These are phyloP conservation scores for Microplitis demolitor DNA, from an alignment of 1,140 invertebrate species.

Conservation along the genomic window DNA sequence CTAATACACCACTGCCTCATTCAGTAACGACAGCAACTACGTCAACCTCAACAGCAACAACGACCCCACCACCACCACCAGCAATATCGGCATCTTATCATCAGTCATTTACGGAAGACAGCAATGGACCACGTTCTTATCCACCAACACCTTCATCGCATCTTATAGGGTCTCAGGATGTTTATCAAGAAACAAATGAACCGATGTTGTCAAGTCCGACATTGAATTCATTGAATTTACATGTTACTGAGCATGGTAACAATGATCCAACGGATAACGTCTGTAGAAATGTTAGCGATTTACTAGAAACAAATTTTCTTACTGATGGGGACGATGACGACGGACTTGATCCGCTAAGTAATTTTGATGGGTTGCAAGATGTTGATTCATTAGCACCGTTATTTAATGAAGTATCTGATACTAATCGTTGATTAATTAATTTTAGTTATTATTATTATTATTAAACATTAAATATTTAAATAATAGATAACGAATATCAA, in stretches of 20 bases:
- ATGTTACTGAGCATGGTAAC: conserved; percentile 34
- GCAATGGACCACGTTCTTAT: conserved; percentile 55
- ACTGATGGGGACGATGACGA: conserved; percentile 47
- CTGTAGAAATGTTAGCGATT: conserved; percentile 51
- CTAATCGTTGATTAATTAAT: conserved; percentile 46
- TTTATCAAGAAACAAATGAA: conserved; percentile 51
- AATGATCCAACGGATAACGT: conserved; percentile 30
- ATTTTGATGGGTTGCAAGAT: conserved; percentile 58
- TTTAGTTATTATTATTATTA: not conserved
- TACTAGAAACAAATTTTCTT: conserved; percentile 52
- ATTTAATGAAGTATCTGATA: conserved; percentile 57
- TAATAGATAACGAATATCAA: not conserved
- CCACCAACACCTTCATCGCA: conserved; percentile 54
- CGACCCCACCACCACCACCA: too few relatives aligned
- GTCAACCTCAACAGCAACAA: too few relatives aligned
- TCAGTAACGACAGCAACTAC: too few relatives aligned
- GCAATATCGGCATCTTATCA: conserved; percentile 33
- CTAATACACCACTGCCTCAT: conserved; percentile 56
- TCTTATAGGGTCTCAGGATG: conserved; percentile 41
- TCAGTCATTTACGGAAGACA: conserved; percentile 45
- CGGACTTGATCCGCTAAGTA: conserved; percentile 51
- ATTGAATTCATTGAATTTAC: conserved; percentile 52
- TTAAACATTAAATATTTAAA: not conserved
- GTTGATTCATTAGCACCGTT: conserved; percentile 56
- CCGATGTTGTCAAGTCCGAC: conserved; percentile 58